phyloP scores from a whole-genome alignment of 2,113 vertebrate species.

The Eolophus roseicapilla region DNA sequence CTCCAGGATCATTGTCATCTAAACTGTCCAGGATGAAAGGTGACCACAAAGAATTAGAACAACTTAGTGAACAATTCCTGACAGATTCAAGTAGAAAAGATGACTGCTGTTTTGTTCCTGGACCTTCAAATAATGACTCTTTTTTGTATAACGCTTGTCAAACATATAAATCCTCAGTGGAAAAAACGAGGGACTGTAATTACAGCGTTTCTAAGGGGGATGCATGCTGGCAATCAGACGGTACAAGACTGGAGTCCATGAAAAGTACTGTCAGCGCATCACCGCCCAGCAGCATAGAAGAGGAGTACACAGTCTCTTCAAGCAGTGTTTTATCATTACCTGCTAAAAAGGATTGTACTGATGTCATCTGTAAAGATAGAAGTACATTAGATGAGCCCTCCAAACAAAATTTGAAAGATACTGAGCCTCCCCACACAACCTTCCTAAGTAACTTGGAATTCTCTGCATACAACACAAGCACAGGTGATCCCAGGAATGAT shows the following conservation, averaged over 20 bases:
- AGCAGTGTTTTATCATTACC: background rate
- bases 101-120: background rate
- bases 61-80: constrained; percentile 21
- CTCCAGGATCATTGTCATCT: constrained; percentile 78
- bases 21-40: constrained; percentile 84
- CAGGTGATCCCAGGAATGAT: background rate
- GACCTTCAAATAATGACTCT: background rate
- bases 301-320: background rate
- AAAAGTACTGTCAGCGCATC: background rate
- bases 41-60: constrained; percentile 32
- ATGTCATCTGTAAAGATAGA: background rate
- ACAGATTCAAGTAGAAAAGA: constrained; percentile 4
- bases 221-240: background rate
- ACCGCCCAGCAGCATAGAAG: background rate
- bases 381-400: background rate
- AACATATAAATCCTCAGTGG: background rate
- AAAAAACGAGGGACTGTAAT: background rate
- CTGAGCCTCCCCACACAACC: background rate
- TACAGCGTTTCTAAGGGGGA: background rate
- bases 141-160: background rate
- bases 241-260: background rate
- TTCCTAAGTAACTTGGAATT: background rate
- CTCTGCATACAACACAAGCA: background rate
- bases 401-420: constrained; percentile 2
- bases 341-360: background rate